A percentile compares a stretch with the other conserved stretches of the same genome.
Evolutionary conservation across 2,797 vertebrate species (phyloP).

Genomic region (Eidolon dupreanum): DNA sequence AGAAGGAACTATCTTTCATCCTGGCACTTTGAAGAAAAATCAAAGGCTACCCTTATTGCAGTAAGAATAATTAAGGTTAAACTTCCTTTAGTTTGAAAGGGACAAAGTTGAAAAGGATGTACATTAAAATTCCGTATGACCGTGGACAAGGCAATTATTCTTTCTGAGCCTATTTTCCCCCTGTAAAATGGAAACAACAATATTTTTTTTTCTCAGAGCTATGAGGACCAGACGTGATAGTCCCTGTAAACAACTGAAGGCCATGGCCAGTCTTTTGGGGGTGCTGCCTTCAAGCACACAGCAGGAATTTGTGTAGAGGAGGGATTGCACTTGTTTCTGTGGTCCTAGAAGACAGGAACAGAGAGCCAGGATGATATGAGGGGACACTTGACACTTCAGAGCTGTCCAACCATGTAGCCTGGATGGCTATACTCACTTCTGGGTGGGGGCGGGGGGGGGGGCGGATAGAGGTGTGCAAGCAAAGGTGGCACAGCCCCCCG

Average conservation of each 20-base stretch:
- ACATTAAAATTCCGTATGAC: slow-evolving; percentile 30
- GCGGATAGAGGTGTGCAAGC: neutral
- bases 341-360: neutral
- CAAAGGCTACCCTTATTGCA: neutral
- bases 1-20: neutral
- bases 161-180: neutral
- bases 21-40: neutral
- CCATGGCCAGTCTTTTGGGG: neutral
- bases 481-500: neutral
- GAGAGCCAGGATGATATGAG: neutral
- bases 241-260: neutral
- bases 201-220: neutral
- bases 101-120: slow-evolving; percentile 36
- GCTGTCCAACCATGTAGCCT: neutral
- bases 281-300: neutral
- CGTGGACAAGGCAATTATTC: neutral
- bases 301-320: neutral
- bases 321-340: neutral
- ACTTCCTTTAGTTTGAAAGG: slow-evolving; percentile 9
- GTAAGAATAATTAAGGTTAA: slow-evolving; percentile 10
- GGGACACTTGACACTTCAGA: neutral
- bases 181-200: slow-evolving; percentile 36
- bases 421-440: neutral
- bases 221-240: neutral
- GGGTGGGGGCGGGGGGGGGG: neutral